Evolutionary conservation across 2,113 vertebrate species (phyloP), one percentile per base, ranked within the genome.

Genomic region (Malurus elegans): DNA sequence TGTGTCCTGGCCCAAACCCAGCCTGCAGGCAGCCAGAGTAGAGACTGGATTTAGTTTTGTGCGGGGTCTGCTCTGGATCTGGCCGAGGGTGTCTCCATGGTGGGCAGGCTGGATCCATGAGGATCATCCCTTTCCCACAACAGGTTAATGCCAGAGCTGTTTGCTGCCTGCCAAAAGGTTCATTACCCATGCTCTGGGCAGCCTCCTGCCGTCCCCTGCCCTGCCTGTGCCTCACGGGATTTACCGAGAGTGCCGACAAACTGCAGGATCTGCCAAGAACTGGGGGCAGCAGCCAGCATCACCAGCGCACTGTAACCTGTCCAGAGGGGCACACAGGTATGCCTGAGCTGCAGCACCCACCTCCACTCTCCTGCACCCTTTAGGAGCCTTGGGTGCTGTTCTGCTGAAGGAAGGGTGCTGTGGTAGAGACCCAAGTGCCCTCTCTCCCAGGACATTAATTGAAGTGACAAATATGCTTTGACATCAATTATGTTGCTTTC

Each of bases 401-500:
- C 16, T 3, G 32, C 18, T 28, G 48, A 18, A 28, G 61, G 88
- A 65, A 42, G n/a, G 50, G 58, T 23, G 57, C 10, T 4, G 17
- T 40, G 36, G 14, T 60, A 29, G 44, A 6, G 34, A 18, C 2
- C 8, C 67, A 34, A 14, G 31, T 61, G 17, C 47, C 67, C 51
- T 56, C 9, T 1, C 44, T 86, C 84, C 62, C 3, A 1, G 80
- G 87, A 85, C 78, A 42, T 65, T 85, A 93, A 94, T 70, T 5
- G 42, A 91, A 94, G 78, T 87, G 90, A 95, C 81, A 95, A 94
- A 96, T 70, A 50, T 0, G 15, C 50, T 74, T 76, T 95, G 94
- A 95, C 93, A 95, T 90, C 93, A 96, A 90, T 94, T 94, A 91
- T 50, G 84, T 82, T 79, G 85, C 93, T 95, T 92, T 95, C 81